phyloP scores from a whole-genome alignment of 2,797 vertebrate genomes.

The Parauchenoglanis ngamensis region DNA sequence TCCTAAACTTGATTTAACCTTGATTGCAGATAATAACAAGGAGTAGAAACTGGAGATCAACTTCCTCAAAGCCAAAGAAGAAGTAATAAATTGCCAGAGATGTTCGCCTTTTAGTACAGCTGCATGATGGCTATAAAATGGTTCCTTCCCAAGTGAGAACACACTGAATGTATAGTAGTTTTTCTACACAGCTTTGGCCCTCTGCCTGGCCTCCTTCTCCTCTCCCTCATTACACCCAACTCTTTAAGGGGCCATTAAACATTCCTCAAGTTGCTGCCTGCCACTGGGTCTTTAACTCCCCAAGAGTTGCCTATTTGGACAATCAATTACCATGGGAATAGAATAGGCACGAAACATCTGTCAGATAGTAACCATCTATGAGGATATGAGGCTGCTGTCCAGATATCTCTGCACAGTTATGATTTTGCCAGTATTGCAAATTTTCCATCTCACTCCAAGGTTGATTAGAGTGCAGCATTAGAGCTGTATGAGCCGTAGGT shows the following conservation, averaged over 20 bases:
- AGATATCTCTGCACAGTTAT: not conserved
- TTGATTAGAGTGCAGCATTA: not conserved
- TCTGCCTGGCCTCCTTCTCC: conserved; percentile 14
- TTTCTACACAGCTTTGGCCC: conserved; percentile 19
- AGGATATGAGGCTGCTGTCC: conserved; percentile 15
- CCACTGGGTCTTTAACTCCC: conserved; percentile 22
- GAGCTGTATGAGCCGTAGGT: not conserved
- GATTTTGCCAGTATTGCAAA: not conserved
- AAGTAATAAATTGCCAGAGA: conserved; percentile 39
- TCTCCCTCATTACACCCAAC: conserved; percentile 37
- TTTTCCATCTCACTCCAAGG: not conserved
- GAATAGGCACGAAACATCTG: conserved; percentile 37
- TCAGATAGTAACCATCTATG: conserved; percentile 25
- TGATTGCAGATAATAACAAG: not conserved
- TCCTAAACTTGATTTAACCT: too few relatives aligned
- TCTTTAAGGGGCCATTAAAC: conserved; percentile 52
- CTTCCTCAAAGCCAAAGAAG: conserved; percentile 17
- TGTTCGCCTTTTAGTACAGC: not conserved
- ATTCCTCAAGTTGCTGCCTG: conserved; percentile 30
- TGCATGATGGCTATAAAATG: conserved; percentile 28
- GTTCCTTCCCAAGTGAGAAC: conserved; percentile 6
- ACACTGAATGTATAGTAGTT: not conserved
- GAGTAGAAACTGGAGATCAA: conserved; percentile 3
- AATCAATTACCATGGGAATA: conserved; percentile 48
- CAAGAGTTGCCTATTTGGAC: conserved; percentile 44